Percentiles rank a stretch among this genome's conserved stretches.
These are phyloP conservation scores for Bombylius discolor DNA, from an alignment of 2,888 invertebrate genomes.

Conservation along the genomic window DNA sequence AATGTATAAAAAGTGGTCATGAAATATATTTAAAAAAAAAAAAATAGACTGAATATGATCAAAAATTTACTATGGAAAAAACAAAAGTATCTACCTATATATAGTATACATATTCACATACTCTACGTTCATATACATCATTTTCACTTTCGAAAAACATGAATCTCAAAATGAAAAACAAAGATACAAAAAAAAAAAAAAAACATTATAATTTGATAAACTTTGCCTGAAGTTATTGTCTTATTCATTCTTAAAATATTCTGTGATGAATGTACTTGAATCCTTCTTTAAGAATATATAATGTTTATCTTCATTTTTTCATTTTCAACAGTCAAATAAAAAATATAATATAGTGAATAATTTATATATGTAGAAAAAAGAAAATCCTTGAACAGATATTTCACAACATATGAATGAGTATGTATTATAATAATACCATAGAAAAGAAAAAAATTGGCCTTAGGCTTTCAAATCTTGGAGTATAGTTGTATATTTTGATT, in stretches of 20 bases:
- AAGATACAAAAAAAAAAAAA: slow-evolving; percentile 18
- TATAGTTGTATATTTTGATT: background rate
- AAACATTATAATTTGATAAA: slow-evolving; percentile 33
- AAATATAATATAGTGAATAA: background rate
- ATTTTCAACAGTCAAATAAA: background rate
- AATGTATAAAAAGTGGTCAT: no score
- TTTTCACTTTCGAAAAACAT: no score
- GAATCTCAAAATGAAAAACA: background rate
- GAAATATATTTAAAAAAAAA: no score
- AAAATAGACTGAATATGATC: no score
- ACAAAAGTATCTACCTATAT: no score
- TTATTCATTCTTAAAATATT: slow-evolving; percentile 8
- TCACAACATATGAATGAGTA: no score
- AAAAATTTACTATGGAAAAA: no score
- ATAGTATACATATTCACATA: no score
- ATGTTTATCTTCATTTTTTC: background rate
- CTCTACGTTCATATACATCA: no score
- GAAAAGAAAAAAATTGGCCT: background rate
- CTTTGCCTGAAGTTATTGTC: slow-evolving; percentile 34
- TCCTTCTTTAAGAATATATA: background rate
- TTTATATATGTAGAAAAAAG: background rate
- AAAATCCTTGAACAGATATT: background rate
- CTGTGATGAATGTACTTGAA: slow-evolving; percentile 6
- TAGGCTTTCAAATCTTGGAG: background rate
- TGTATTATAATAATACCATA: no score